Percentiles rank a stretch among this genome's conserved stretches.
phyloP scores from a whole-genome alignment of 2,113 vertebrate species.

The Elephas maximus region DNA sequence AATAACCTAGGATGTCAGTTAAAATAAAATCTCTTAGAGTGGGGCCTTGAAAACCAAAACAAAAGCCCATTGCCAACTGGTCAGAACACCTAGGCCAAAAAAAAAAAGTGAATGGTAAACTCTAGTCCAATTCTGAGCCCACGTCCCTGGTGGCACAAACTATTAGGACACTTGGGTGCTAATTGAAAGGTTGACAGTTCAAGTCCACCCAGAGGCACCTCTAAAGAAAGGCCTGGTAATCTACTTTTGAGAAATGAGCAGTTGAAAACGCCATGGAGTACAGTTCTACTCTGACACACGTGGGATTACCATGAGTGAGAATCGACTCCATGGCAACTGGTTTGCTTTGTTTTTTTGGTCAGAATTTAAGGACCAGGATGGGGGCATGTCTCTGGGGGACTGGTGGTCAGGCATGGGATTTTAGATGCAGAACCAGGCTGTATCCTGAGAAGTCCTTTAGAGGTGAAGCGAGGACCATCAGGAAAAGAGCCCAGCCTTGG shows the following conservation, averaged over 20 bases:
- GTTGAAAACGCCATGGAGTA: neutral
- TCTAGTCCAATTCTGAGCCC: neutral
- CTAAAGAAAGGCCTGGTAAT: neutral
- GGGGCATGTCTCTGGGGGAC: neutral
- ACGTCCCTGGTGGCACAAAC: neutral
- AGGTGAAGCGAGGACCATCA: neutral
- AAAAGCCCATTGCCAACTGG: neutral
- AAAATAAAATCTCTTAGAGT: conserved; percentile 14
- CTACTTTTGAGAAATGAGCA: neutral
- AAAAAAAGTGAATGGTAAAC: neutral
- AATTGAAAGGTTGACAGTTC: neutral
- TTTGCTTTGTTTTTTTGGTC: neutral
- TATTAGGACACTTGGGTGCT: neutral
- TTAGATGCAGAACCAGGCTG: neutral
- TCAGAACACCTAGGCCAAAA: conserved; percentile 17
- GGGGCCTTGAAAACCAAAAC: neutral
- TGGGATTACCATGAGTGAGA: neutral
- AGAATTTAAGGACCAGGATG: neutral
- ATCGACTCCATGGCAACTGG: neutral
- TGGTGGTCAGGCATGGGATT: neutral
- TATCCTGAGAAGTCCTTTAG: neutral
- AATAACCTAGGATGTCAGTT: neutral
- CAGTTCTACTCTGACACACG: neutral
- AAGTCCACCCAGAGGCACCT: neutral
- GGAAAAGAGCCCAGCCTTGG: neutral